Evolutionary conservation across 1,140 invertebrate species (phyloP), one percentile per base, ranked within the genome.

Genomic region (Archivesica marissinica): DNA sequence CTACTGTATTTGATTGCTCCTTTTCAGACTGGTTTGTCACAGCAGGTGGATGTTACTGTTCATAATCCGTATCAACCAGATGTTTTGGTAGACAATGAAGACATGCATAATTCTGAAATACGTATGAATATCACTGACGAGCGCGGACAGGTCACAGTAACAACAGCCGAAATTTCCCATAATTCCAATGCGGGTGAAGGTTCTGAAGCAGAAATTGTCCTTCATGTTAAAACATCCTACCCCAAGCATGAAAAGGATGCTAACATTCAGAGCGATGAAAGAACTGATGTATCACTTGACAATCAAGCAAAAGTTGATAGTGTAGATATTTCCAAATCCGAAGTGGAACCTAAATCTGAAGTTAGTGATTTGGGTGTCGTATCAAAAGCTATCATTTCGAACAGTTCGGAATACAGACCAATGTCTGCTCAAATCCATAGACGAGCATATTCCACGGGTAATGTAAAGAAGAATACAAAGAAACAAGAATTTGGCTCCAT

Each of bases 221-320:
- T 85, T 6, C 82, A 85, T 44, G 82, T 85, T 1, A 77, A 70
- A 52, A 85, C 82, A 38, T 41, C 74, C 3, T 85, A 59, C 33
- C 25, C 59, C 7, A 70, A 74, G 20, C 20, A 81, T 35, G 77
- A 68, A 28, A 75, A 76, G 35, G 75, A 35, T 11, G 28, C 28
- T 6, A 68, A 59, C 20, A 35, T 9, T 23, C 61, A 75, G 28
- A 80, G 23, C 0, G 72, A 66, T n/a, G 61, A 68, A 41, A 41
- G 23, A 28, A 50, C 3, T 30, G 47, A 56, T 20, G 61, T 44
- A 38, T 47, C 59, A 11, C 35, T 30, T 39, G 35, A 66, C 20
- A 33, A 72, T 35, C 30, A 35, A 2, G n/a, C 33, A 25, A 15
- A 50, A 44, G 25, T 30, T 38, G 72, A 81, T 56, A 64, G 66